phyloP scores from a whole-genome alignment of 2,888 invertebrate species.

The Vanessa cardui region DNA sequence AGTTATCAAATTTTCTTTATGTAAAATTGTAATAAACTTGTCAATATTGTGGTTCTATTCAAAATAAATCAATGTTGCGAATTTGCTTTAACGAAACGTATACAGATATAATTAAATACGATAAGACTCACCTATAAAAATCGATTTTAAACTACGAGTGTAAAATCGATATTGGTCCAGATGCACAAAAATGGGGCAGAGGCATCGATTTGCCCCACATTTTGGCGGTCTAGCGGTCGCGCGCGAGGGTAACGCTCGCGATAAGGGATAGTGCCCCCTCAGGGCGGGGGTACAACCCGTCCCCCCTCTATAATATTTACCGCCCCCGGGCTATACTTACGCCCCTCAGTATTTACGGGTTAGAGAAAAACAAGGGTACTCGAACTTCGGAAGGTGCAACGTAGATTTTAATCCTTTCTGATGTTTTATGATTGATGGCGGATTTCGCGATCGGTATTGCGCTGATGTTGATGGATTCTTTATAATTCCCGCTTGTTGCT shows the following conservation, averaged over 20 bases:
- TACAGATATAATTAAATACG: background rate
- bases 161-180: constrained; percentile 81
- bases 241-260: constrained; percentile 82
- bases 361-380: constrained; percentile 83
- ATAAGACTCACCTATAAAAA: constrained; percentile 23
- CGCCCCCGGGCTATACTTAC: constrained; percentile 83
- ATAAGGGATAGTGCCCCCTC: constrained; percentile 82
- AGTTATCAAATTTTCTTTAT: too few species aligned
- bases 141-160: constrained; percentile 44
- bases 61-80: too few species aligned
- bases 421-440: constrained; percentile 83
- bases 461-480: constrained; percentile 79
- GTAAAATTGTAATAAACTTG: too few species aligned
- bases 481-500: constrained; percentile 64
- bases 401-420: constrained; percentile 83
- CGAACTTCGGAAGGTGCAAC: constrained; percentile 82
- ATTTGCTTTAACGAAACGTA: too few species aligned
- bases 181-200: constrained; percentile 82
- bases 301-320: constrained; percentile 80
- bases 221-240: constrained; percentile 78
- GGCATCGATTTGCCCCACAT: constrained; percentile 82
- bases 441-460: constrained; percentile 77
- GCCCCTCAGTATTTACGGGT: constrained; percentile 83
- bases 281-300: constrained; percentile 63
- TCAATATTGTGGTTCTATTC: too few species aligned